phyloP scores from a whole-genome alignment of 2,888 invertebrate species.

The Lasioglossum vierecki region DNA sequence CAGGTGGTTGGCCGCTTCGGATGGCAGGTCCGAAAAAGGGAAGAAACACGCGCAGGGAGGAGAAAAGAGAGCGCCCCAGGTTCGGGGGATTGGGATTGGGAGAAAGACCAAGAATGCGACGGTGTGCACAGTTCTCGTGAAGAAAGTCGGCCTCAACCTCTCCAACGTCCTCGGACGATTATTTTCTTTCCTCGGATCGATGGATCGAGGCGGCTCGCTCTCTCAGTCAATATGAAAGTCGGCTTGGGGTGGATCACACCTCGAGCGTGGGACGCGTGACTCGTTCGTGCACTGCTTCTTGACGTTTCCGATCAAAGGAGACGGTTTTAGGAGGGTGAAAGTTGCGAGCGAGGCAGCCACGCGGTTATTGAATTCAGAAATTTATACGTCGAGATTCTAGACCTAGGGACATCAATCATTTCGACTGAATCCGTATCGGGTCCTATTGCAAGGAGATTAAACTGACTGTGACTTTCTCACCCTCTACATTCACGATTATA shows the following conservation, averaged over 20 bases:
- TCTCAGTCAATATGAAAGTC: constrained; percentile 68
- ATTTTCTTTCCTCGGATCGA: constrained; percentile 52
- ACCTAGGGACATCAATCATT: background rate
- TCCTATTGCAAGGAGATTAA: background rate
- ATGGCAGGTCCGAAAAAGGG: constrained; percentile 69
- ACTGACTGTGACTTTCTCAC: background rate
- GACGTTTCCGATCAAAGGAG: background rate
- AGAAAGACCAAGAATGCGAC: constrained; percentile 52
- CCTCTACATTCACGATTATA: background rate
- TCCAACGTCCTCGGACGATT: constrained; percentile 39
- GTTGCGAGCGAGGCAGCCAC: background rate
- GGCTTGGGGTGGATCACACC: constrained; percentile 50
- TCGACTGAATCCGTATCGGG: background rate
- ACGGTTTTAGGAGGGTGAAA: background rate
- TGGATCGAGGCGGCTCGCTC: constrained; percentile 54
- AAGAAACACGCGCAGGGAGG: constrained; percentile 38
- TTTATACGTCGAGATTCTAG: background rate
- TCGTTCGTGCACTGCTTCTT: background rate
- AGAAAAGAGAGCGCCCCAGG: constrained; percentile 36
- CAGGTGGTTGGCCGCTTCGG: constrained; percentile 76
- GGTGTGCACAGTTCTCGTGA: constrained; percentile 54
- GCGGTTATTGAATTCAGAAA: background rate
- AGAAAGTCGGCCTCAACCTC: constrained; percentile 69
- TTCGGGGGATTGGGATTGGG: constrained; percentile 21
- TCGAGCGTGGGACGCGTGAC: constrained; percentile 24